phyloP scores from a whole-genome alignment of 2,113 vertebrate genomes.

The Eidolon helvum region DNA sequence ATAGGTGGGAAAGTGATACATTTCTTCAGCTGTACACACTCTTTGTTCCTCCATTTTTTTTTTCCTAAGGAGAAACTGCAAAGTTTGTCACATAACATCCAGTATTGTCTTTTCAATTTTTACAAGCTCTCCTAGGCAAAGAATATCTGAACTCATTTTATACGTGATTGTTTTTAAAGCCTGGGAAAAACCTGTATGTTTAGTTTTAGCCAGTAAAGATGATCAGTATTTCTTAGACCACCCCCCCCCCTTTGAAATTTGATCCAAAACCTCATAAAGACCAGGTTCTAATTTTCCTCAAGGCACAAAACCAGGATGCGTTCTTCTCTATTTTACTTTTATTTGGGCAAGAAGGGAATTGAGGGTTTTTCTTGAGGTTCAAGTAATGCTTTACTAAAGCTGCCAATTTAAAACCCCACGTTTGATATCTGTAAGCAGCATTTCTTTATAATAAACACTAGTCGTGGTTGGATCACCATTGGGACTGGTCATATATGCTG shows the following conservation, averaged over 20 bases:
- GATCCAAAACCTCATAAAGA: conserved; percentile 29
- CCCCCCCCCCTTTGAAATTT: background rate
- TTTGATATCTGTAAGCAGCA: conserved; percentile 1
- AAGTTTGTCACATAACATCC: background rate
- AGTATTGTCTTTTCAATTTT: background rate
- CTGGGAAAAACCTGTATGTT: background rate
- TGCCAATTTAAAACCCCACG: conserved; percentile 33
- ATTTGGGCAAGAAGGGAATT: conserved; percentile 16
- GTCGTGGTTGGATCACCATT: background rate
- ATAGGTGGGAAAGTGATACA: background rate
- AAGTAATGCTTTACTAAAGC: background rate
- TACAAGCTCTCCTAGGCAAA: background rate
- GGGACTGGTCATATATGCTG: background rate
- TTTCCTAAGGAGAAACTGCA: background rate
- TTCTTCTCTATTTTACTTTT: conserved; percentile 33
- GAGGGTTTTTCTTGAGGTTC: conserved; percentile 37
- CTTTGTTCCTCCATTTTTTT: background rate
- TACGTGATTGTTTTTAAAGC: background rate
- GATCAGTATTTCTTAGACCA: background rate
- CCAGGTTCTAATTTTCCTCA: conserved; percentile 24
- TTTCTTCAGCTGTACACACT: background rate
- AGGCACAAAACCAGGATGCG: conserved; percentile 24
- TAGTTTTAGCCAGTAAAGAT: background rate
- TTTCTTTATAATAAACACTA: conserved; percentile 31
- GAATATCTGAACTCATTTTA: background rate